Conservation (phyloP, 2,797 vertebrate species). For the Crocodylus rhombifer region DNA sequence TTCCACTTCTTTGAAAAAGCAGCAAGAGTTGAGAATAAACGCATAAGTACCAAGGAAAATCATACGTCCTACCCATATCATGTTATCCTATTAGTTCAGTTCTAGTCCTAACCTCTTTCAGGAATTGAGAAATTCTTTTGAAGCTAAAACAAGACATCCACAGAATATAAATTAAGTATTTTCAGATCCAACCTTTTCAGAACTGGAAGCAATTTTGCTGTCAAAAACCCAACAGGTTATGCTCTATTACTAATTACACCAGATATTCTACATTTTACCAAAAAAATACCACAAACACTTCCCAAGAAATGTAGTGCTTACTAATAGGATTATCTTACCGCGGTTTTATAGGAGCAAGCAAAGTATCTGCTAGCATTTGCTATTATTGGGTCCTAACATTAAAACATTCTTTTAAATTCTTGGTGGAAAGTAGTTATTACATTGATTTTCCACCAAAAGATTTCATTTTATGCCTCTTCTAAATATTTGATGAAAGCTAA, state of each 20-base stretch:
- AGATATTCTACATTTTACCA: background rate
- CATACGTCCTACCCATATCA: too few relatives aligned
- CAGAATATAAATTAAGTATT: too few relatives aligned
- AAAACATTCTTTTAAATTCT: background rate
- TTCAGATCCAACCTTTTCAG: too few relatives aligned
- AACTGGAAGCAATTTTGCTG: background rate
- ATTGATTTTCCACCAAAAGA: background rate
- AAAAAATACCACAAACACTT: background rate
- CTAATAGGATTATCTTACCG: background rate
- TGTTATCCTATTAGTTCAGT: too few relatives aligned
- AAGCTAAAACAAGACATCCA: too few relatives aligned
- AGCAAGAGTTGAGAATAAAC: too few relatives aligned
- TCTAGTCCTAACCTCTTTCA: too few relatives aligned
- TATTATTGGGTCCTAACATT: background rate
- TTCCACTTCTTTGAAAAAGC: too few relatives aligned
- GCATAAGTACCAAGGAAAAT: too few relatives aligned
- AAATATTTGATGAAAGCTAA: background rate
- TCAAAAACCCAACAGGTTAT: background rate
- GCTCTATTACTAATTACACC: background rate
- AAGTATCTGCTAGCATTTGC: background rate
- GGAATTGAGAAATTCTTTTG: too few relatives aligned
- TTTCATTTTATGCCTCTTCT: rapidly evolving
- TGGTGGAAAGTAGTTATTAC: background rate
- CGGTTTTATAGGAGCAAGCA: background rate
- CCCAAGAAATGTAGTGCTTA: background rate